Base-by-base conservation (phyloP, 2,113 vertebrate genomes). In the Scortum barcoo region DNA sequence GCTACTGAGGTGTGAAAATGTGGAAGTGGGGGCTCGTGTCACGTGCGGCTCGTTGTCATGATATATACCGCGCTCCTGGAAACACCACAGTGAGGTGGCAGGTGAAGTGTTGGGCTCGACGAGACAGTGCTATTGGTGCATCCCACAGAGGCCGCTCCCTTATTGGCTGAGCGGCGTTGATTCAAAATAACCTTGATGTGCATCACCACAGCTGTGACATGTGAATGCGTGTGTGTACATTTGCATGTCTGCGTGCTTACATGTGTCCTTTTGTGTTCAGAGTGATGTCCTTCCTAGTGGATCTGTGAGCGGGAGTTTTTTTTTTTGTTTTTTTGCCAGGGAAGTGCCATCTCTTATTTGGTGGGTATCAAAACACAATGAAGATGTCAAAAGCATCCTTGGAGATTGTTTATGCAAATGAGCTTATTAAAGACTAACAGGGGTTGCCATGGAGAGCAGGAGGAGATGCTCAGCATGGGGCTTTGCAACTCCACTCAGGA, bases 371-470 rank as follows among this genome's bases (percentile, higher is more conserved):
- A 69, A 80, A 91, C 90, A 93, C 89, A 94, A 94, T 95, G 89
- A 95, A 95, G 93, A 95, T 91, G 94, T 95, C 95, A 95, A 91
- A 94, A 90, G 83, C 76, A 87, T 91, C 91, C 93, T 89, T 88
- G 77, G 89, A 92, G 94, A 93, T 91, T 86, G 74, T 88, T 90
- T 6, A 89, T 95, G 94, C 89, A 95, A 95, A 95, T 95, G 5
- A 78, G 91, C 94, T 93, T 94, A 92, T 92, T 93, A 94, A 93
- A 95, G 75, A 77, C 75, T 68, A 62, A 82, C 53, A 24, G 70
- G 82, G 85, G 95, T 97, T 97, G 94, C 95, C 92, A 96, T 95
- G 95, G 95, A 93, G 94, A 95, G 22, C 68, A 84, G 74, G 76
- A 93, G 83, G 62, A 89, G 80, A 78, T 80, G 66, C 86, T 93